These are phyloP conservation scores for Chirona hameri DNA, from an alignment of 2,888 invertebrate genomes.

Conservation along the genomic window DNA sequence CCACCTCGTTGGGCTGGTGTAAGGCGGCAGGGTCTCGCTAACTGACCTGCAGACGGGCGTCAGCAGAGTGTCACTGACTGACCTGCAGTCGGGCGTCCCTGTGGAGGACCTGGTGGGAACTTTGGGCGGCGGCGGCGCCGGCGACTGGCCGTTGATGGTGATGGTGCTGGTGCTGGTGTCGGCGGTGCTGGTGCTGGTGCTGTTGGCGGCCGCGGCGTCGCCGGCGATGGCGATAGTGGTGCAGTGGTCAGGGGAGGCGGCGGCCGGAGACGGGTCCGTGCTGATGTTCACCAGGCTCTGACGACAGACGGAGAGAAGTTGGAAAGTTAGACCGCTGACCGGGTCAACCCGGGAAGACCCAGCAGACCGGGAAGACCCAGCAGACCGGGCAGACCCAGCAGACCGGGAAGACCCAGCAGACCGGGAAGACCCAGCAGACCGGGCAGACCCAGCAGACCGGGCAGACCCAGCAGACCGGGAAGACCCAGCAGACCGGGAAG, in stretches of 20 bases:
- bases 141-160: slow-evolving; percentile 30
- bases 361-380: too few species aligned
- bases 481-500: too few species aligned
- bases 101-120: neutral
- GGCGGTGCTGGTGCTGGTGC: neutral
- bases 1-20: too few species aligned
- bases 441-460: too few species aligned
- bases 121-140: slow-evolving; percentile 24
- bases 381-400: too few species aligned
- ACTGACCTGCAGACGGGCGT: too few species aligned
- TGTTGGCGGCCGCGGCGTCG: neutral
- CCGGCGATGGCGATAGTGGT: slow-evolving; percentile 25
- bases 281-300: slow-evolving; percentile 13
- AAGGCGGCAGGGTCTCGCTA: too few species aligned
- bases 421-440: too few species aligned
- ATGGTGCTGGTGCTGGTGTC: neutral
- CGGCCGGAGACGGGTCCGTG: neutral
- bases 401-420: too few species aligned
- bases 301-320: neutral
- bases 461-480: too few species aligned
- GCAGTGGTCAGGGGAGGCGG: neutral
- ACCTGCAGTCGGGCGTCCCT: slow-evolving; percentile 2
- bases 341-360: too few species aligned
- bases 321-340: too few species aligned
- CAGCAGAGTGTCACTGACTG: neutral